A percentile compares a stretch with the other conserved stretches of the same genome.
Evolutionary conservation across 2,888 invertebrate species (phyloP).

Genomic region (Xestoiulus laeticollis): DNA sequence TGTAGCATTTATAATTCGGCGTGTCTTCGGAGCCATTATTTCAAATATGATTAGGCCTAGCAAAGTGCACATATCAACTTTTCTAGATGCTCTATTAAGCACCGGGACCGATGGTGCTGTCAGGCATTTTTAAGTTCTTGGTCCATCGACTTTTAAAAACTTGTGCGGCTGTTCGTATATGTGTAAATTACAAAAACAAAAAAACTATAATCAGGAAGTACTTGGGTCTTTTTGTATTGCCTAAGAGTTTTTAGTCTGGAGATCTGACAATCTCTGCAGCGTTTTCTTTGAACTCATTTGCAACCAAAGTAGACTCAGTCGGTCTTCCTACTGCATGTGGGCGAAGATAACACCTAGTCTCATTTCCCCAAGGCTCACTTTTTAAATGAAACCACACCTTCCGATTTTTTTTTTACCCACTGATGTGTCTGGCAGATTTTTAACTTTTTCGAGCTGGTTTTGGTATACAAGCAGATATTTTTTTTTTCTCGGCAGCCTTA

Average conservation of each 20-base stretch:
- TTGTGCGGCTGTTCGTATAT: neutral
- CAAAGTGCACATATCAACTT: neutral
- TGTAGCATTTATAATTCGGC: constrained; percentile 8
- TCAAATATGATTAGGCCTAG: neutral
- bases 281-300: constrained; percentile 22
- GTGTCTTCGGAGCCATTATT: neutral
- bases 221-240: neutral
- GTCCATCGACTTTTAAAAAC: neutral
- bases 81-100: constrained; percentile 34
- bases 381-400: neutral
- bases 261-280: neutral
- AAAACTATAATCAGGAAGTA: neutral
- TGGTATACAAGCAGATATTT: neutral
- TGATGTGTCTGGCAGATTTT: constrained; percentile 10
- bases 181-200: neutral
- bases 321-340: neutral
- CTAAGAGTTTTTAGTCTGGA: neutral
- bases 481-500: neutral
- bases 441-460: neutral
- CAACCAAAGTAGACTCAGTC: constrained; percentile 14
- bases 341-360: neutral
- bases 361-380: constrained; percentile 8
- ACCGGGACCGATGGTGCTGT: neutral
- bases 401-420: neutral
- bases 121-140: neutral